phyloP scores from a whole-genome alignment of 2,797 vertebrate species.

The Malacoctenus gilli region DNA sequence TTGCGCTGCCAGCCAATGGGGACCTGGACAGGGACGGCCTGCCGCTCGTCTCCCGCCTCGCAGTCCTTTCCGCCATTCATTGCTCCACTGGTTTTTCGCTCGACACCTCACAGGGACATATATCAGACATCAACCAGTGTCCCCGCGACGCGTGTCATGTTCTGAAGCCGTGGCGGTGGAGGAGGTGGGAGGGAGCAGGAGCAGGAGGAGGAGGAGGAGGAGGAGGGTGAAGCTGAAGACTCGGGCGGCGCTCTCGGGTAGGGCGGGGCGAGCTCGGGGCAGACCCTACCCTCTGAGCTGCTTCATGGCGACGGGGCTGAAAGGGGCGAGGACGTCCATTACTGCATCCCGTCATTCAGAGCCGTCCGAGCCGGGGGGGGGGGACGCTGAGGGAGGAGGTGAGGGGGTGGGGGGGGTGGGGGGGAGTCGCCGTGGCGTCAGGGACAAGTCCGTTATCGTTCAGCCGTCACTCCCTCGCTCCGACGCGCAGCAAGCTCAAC shows the following conservation, averaged over 20 bases:
- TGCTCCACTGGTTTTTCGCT: conserved; percentile 89
- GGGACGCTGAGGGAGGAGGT: conserved; percentile 1
- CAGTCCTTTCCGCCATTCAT: conserved; percentile 99
- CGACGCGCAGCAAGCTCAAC: conserved; percentile 44
- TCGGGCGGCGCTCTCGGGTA: conserved; percentile 40
- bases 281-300: conserved; percentile 87
- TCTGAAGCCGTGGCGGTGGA: conserved; percentile 76
- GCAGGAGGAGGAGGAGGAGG: conserved; percentile 38
- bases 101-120: conserved; percentile 85
- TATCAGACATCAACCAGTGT: conserved; percentile 91
- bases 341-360: conserved; percentile 75
- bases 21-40: conserved; percentile 90
- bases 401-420: background rate
- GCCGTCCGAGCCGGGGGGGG: conserved; percentile 53
- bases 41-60: conserved; percentile 90
- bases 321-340: conserved; percentile 84
- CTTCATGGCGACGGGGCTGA: conserved; percentile 82
- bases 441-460: background rate
- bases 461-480: conserved; percentile 46
- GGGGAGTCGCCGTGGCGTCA: too few relatives aligned
- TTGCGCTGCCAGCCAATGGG: conserved; percentile 97
- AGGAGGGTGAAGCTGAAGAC: conserved; percentile 20
- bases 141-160: conserved; percentile 85
- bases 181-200: conserved; percentile 16
- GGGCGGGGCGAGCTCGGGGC: conserved; percentile 84